A percentile compares a stretch with the other conserved stretches of the same genome.
These are phyloP conservation scores for Malthinus seriepunctatus DNA, from an alignment of 2,888 invertebrate genomes.

Conservation along the genomic window DNA sequence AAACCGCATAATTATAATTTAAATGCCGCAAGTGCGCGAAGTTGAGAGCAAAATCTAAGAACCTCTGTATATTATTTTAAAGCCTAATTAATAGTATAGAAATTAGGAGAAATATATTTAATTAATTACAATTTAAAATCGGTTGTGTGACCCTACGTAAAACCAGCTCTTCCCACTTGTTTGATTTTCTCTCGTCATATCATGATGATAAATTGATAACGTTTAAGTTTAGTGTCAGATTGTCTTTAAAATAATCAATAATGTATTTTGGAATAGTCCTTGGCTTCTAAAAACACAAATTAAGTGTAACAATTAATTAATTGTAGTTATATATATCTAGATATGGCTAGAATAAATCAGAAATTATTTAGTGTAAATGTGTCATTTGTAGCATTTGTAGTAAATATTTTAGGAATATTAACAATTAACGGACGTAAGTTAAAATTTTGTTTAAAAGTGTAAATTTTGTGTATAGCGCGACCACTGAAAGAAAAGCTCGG, in stretches of 20 bases:
- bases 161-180: constrained; percentile 4
- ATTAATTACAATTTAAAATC: no score
- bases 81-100: no score
- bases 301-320: not conserved
- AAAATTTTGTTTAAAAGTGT: no score
- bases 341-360: not conserved
- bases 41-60: no score
- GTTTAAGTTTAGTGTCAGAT: not conserved
- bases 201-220: no score
- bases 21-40: no score
- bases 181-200: not conserved
- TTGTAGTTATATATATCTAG: not conserved
- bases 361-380: not conserved
- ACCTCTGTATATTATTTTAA: no score
- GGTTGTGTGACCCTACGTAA: constrained; percentile 6
- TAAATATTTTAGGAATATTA: not conserved
- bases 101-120: no score
- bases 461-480: no score
- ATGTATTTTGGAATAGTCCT: not conserved
- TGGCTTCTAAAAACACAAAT: not conserved
- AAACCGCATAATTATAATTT: no score
- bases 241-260: not conserved
- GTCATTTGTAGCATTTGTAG: not conserved
- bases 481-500: no score
- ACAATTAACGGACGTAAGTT: not conserved